Conservation (phyloP, 2,888 invertebrate species). For the Emmelina monodactyla region DNA sequence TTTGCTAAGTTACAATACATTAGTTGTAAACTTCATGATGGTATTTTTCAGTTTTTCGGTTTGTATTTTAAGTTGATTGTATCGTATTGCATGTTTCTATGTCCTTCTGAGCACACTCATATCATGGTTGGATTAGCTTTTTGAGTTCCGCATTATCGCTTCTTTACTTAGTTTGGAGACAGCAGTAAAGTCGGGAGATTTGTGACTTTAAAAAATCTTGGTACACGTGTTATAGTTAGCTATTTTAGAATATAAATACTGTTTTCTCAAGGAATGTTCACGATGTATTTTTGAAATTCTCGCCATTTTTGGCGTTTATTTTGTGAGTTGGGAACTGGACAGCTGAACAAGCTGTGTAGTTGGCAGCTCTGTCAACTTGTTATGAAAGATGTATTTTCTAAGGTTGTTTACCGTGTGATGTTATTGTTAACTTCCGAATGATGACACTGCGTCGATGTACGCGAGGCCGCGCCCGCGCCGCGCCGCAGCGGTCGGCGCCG, state of each 20-base stretch:
- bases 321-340: too few relatives aligned
- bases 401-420: slow-evolving; percentile 53
- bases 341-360: too few relatives aligned
- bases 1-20: neutral
- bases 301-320: too few relatives aligned
- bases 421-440: slow-evolving; percentile 40
- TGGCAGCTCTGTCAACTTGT: neutral
- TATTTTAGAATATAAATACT: slow-evolving; percentile 30
- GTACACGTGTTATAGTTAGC: slow-evolving; percentile 30
- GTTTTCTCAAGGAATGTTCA: slow-evolving; percentile 53
- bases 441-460: too few relatives aligned
- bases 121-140: slow-evolving; percentile 44
- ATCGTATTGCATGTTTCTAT: slow-evolving; percentile 40
- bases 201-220: slow-evolving; percentile 36
- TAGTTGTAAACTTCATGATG: slow-evolving; percentile 16
- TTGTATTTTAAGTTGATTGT: slow-evolving; percentile 7
- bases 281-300: too few relatives aligned
- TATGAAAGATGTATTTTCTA: slow-evolving; percentile 23
- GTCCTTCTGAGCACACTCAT: slow-evolving; percentile 58
- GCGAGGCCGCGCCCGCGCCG: too few relatives aligned
- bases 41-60: slow-evolving; percentile 8
- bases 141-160: too few relatives aligned
- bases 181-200: slow-evolving; percentile 40
- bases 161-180: slow-evolving; percentile 36
- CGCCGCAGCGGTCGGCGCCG: too few relatives aligned